Base-by-base conservation (phyloP, 2,888 invertebrate genomes). In the Microctonus brassicae region DNA sequence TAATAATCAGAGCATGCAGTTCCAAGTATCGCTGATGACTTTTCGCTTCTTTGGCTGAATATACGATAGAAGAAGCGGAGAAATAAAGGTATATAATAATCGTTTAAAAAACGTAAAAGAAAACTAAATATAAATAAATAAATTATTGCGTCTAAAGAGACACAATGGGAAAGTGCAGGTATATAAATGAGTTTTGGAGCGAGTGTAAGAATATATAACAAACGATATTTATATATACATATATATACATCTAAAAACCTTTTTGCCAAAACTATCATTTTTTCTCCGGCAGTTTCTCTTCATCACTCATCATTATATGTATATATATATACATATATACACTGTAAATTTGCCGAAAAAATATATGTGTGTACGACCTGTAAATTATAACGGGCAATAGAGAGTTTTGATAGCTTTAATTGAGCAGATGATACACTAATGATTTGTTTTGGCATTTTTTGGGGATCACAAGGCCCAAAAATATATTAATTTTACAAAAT, bases 1-100 rank as follows among this genome's bases (percentile, higher is more conserved):
- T 85, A 86, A 86, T 86, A 86, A 86, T 86, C 83, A 83, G 79
- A 79, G 73, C 78, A 78, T 77, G 78, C 75, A 78, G 79, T 83
- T 83, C 84, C 79, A 70, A 79, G 84, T 82, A 85, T 62, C 77
- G 69, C 77, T 79, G 80, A 79, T 80, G 82, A 82, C 11, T 29
- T 58, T 52, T 29, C 58, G 17, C 52, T 66, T 34, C 66, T 52
- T 13, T 39, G 26, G n/a, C 22, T 22, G 17, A 52, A 36, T n/a
- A 66, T 57, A 47, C 17, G 17, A 9, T 47, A 17, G 20, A 47
- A 17, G 5, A 17, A 17, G 7, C 17, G 47, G 47, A 47, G 57
- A 13, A 13, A n/a, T n/a, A n/a, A n/a, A n/a, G n/a, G n/a, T n/a
- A 22, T 29, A 57, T 26, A 57, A 13, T 29, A 13, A 29, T n/a